Evolutionary conservation across 2,113 vertebrate genomes (phyloP), one percentile per base, ranked within the genome.

Genomic region (Numida meleagris): DNA sequence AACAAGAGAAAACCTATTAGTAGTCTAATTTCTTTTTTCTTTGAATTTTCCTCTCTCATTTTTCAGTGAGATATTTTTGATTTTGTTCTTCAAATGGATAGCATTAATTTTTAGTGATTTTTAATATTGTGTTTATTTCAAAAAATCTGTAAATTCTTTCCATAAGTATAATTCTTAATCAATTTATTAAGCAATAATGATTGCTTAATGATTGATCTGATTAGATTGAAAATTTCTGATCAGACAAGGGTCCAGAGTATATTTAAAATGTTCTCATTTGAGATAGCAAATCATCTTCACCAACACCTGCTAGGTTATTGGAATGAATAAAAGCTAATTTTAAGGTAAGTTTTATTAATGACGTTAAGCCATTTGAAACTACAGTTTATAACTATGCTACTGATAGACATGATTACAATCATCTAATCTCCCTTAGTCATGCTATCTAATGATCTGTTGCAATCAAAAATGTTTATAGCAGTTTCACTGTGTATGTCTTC

Each of bases 141-240:
- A 75, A 83, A 40, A 57, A 36, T 55, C 6, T 61, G 38, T 5
- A 61, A 59, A 73, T 3, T 42, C 1, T 46, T 45, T 5, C 48
- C 6, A 34, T 48, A 57, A 79, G 50, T 14, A 6, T 0, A 13
- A 25, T 36, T 9, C 4, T 1, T 50, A 65, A 48, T 25, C 0
- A 53, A 43, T 82, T 53, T 8, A 10, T 33, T 63, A 38, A 59
- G 3, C 1, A 40, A 25, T 27, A 43, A 40, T 29, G 50, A 0
- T 67, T 38, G 9, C 59, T 61, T 48, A 23, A n/a, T n/a, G n/a
- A n/a, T 40, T 23, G 2, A 1, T 4, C 33, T 38, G 10, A 27
- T 87, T 59, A 57, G 25, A 62, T 27, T 71, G 51, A 71, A 85
- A 48, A 72, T 68, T 94, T 86, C 63, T 65, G 12, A 42, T 92